Percentiles rank a stretch among this genome's conserved stretches.
These are phyloP conservation scores for Trachelipus rathkii DNA, from an alignment of 1,140 invertebrate species.

Conservation along the genomic window DNA sequence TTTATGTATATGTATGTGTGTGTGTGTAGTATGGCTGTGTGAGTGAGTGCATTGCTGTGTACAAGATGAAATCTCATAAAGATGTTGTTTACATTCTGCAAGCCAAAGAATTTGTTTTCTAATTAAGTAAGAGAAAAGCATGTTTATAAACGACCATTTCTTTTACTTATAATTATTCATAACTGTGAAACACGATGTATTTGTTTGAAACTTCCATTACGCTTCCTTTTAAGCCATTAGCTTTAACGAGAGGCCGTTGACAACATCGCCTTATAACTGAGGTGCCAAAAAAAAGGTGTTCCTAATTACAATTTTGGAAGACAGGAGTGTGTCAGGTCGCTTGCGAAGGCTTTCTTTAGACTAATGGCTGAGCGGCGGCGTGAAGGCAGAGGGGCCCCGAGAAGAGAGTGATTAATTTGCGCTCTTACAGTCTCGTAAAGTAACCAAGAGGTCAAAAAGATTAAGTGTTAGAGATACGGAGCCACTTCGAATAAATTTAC, in stretches of 20 bases:
- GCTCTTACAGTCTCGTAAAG: neutral
- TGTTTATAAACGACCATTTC: neutral
- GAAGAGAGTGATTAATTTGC: neutral
- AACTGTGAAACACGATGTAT: neutral
- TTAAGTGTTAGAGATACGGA: conserved; percentile 4
- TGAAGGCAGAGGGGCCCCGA: neutral
- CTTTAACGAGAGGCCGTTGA: neutral
- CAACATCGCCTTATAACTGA: neutral
- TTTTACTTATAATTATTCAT: conserved; percentile 6
- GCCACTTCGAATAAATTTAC: neutral
- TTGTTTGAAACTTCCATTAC: conserved; percentile 5
- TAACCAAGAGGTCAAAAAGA: conserved; percentile 1
- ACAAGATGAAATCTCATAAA: too few species aligned
- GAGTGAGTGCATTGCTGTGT: too few species aligned
- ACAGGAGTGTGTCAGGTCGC: neutral
- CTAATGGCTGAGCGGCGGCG: neutral
- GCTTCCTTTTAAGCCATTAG: neutral
- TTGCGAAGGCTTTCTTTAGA: neutral
- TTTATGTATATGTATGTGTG: too few species aligned
- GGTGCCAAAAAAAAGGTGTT: neutral
- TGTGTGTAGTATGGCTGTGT: too few species aligned
- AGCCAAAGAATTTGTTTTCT: too few species aligned
- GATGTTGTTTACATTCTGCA: too few species aligned
- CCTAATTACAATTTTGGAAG: conserved; percentile 10
- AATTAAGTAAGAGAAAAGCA: too few species aligned